Evolutionary conservation across 37 sponge, comb jelly and placozoan genomes (phyloP).

Genomic region (Eunapius fragilis): DNA sequence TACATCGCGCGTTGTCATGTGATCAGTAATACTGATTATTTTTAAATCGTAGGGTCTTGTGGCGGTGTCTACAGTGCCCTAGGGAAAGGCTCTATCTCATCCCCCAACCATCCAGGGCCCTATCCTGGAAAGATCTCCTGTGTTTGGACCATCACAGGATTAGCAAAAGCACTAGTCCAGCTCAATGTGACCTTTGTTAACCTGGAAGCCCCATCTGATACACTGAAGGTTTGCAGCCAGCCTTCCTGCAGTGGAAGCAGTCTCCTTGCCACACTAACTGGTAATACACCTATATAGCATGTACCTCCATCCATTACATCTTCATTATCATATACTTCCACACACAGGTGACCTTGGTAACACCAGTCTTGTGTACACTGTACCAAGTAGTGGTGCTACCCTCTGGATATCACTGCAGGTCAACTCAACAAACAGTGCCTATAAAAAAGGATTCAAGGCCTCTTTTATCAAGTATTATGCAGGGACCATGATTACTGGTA

Average conservation of each 20-base stretch:
- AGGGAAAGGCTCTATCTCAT: constrained; percentile 1
- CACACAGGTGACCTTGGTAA: not conserved
- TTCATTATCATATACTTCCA: not conserved
- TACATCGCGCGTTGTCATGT: not conserved
- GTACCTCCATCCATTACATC: not conserved
- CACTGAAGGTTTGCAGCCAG: constrained; percentile 33
- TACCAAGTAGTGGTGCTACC: not conserved
- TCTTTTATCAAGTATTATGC: constrained; percentile 45
- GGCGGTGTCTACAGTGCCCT: constrained; percentile 11
- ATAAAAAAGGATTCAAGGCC: constrained; percentile 33
- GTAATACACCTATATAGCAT: not conserved
- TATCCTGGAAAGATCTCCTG: constrained; percentile 53
- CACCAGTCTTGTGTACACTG: not conserved
- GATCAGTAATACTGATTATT: not conserved
- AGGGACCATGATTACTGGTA: constrained; percentile 31
- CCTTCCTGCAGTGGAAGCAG: not conserved
- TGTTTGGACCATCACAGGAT: constrained; percentile 24
- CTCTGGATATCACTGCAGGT: constrained; percentile 13
- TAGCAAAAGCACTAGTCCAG: not conserved
- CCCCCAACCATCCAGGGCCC: constrained; percentile 36
- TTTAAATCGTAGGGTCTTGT: constrained; percentile 37
- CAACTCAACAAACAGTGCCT: not conserved
- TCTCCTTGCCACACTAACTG: constrained; percentile 23
- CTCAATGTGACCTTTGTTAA: constrained; percentile 13
- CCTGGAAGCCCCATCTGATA: constrained; percentile 27